Evolutionary conservation across 2,888 invertebrate genomes (phyloP), one percentile per base, ranked within the genome.

Genomic region (Strigamia transsilvanica): DNA sequence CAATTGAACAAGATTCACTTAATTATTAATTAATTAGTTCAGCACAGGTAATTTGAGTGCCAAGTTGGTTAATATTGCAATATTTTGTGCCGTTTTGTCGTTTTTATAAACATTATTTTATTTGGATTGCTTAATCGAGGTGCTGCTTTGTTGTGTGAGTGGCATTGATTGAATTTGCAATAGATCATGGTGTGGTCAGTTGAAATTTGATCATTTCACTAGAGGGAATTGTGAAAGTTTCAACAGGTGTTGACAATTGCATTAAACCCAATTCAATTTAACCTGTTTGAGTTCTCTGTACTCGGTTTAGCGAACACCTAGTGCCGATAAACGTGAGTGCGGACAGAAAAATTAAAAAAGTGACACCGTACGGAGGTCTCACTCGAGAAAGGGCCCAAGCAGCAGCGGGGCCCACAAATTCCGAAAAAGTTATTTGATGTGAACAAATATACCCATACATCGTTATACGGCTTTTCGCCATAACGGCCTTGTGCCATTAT

Each of bases 191-290:
- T 46, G 15, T 46, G 46, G 15, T 46, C 15, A 46, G 46, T 46
- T 46, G 46, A 46, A 46, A 46, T 46, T 46, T 46, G 46, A 46
- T 46, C 46, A 9, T n/a, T 46, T 46, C 46, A 15, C 46, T 2
- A 46, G 46, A 15, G 46, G 46, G 46, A 46, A 7, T 46, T 46
- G 46, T 46, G 5, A 46, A 46, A 46, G 46, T 13, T 46, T 46
- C 46, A 46, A 46, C 46, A 46, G 46, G 46, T 46, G 46, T 13
- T 46, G 46, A 46, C 46, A 46, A 46, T 46, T 46, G 46, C n/a
- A 46, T 46, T 46, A 56, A 56, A 18, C 56, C 7, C 56, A 56
- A 56, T 46, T 46, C 46, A 46, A 46, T 46, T 46, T 46, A 13
- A 46, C 5, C 15, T 46, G 46, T 9, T 4, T 13, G 46, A 4